phyloP scores from a whole-genome alignment of 1,140 invertebrate species.

The Drosophila murphyi region DNA sequence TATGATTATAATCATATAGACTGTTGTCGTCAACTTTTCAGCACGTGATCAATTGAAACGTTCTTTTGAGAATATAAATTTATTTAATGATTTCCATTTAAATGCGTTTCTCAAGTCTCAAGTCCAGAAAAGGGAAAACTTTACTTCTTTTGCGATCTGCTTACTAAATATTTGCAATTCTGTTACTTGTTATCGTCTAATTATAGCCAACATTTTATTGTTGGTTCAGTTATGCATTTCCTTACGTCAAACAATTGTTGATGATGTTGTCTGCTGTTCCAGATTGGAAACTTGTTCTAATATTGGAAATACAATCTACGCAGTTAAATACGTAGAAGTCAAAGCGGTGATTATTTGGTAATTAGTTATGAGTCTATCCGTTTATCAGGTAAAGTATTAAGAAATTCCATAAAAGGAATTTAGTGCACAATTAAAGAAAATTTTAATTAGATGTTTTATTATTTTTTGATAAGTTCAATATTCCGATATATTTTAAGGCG shows the following conservation, averaged over 20 bases:
- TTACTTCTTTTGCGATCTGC: conserved; percentile 15
- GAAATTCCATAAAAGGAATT: no score
- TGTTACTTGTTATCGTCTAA: conserved; percentile 27
- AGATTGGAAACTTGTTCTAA: conserved; percentile 10
- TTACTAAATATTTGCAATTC: conserved; percentile 8
- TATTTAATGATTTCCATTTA: neutral
- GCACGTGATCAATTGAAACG: conserved; percentile 19
- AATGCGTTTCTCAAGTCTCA: conserved; percentile 9
- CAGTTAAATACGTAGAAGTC: no score
- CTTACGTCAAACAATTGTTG: conserved; percentile 13
- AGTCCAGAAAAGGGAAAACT: conserved; percentile 7
- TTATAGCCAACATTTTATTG: conserved; percentile 33
- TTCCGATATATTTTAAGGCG: no score
- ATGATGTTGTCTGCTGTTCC: neutral
- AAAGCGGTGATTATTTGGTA: no score
- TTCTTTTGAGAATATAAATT: neutral
- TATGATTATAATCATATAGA: conserved; percentile 13
- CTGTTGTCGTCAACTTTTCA: neutral
- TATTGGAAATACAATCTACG: neutral
- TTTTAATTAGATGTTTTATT: no score
- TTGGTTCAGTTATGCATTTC: neutral
- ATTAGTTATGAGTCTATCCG: no score
- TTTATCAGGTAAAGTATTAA: neutral
- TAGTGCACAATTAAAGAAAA: no score
- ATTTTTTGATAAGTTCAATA: no score